Conservation (phyloP, 2,888 invertebrate species). For the Sylvicola fuscatus region DNA sequence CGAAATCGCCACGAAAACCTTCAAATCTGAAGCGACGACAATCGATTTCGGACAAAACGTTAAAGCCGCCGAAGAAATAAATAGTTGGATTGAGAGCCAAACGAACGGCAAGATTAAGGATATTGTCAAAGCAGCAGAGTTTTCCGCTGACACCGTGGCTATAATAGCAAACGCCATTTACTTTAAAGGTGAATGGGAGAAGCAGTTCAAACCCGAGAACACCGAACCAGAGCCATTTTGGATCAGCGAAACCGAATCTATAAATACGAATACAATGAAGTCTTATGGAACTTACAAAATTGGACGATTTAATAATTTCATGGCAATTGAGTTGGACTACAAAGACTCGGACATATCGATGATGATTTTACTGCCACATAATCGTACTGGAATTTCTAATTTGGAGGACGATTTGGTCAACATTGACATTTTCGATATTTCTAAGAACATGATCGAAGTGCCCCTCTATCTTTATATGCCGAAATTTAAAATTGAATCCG, state of each 20-base stretch:
- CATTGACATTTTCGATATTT: conserved; percentile 31
- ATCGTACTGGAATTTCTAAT: conserved; percentile 37
- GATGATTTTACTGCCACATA: conserved; percentile 53
- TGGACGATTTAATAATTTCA: conserved; percentile 28
- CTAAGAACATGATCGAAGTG: conserved; percentile 27
- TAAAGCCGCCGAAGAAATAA: conserved; percentile 38
- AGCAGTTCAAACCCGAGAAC: conserved; percentile 34
- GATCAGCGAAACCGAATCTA: conserved; percentile 27
- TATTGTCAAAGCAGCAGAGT: conserved; percentile 37
- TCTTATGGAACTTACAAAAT: conserved; percentile 20
- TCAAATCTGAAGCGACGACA: conserved; percentile 38
- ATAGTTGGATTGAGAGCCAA: conserved; percentile 56
- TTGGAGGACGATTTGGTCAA: conserved; percentile 38
- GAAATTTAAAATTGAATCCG: conserved; percentile 60
- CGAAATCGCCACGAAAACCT: conserved; percentile 35
- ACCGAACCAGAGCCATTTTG: conserved; percentile 46
- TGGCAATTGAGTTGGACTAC: conserved; percentile 52
- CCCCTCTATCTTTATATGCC: no score
- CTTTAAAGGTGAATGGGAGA: conserved; percentile 62
- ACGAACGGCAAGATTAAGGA: conserved; percentile 69
- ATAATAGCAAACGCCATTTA: conserved; percentile 71
- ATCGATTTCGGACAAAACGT: conserved; percentile 36
- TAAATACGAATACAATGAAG: conserved; percentile 52
- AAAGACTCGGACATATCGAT: conserved; percentile 44
- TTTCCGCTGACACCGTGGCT: conserved; percentile 35